Conservation (phyloP, 2,888 invertebrate genomes). For the Pandemis corylana region DNA sequence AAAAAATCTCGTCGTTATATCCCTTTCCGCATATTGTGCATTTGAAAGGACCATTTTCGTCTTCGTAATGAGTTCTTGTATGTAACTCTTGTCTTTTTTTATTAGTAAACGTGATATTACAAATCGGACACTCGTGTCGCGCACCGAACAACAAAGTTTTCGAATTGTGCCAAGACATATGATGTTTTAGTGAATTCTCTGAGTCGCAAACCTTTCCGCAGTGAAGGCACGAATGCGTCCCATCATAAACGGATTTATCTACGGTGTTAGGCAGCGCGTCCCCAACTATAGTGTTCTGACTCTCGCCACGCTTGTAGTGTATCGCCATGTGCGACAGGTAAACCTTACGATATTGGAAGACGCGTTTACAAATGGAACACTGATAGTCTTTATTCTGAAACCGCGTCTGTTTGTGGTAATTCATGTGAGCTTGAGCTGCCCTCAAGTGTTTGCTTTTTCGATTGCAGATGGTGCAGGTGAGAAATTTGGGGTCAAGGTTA, state of each 20-base stretch:
- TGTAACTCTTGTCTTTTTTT: conserved; percentile 78
- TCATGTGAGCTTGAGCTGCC: conserved; percentile 78
- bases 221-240: conserved; percentile 72
- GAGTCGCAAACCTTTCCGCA: conserved; percentile 79
- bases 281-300: conserved; percentile 71
- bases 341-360: conserved; percentile 75
- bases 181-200: conserved; percentile 74
- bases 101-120: conserved; percentile 77
- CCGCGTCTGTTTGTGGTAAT: conserved; percentile 79
- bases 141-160: conserved; percentile 73
- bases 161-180: conserved; percentile 76
- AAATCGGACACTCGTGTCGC: conserved; percentile 77
- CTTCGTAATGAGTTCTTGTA: conserved; percentile 78
- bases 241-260: conserved; percentile 58
- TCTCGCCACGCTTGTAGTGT: conserved; percentile 78
- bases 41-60: conserved; percentile 80
- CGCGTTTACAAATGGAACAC: conserved; percentile 77
- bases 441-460: conserved; percentile 78
- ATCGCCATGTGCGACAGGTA: conserved; percentile 80
- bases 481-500: conserved; percentile 69
- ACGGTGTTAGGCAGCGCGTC: conserved; percentile 52
- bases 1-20: conserved; percentile 81
- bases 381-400: conserved; percentile 79
- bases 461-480: conserved; percentile 76
- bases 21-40: conserved; percentile 82